phyloP scores from a whole-genome alignment of 2,888 invertebrate species.

The Strigamia maritima region DNA sequence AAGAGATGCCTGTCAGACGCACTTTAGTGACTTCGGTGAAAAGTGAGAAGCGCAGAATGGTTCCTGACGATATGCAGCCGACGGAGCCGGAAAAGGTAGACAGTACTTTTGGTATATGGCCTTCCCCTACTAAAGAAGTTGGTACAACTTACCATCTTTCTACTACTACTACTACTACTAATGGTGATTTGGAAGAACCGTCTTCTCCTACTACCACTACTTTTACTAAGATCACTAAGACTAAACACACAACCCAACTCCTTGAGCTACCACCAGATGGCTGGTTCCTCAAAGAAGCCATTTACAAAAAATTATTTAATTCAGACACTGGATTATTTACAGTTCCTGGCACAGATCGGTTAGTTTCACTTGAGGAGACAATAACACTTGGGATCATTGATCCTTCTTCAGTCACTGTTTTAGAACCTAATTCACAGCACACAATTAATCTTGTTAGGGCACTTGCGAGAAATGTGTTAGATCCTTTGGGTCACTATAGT shows the following conservation, averaged over 20 bases:
- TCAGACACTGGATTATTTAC: constrained; percentile 77
- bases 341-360: constrained; percentile 79
- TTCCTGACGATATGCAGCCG: not conserved
- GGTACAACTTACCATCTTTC: not conserved
- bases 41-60: not conserved
- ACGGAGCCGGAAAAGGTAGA: constrained; percentile 29
- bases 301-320: constrained; percentile 76
- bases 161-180: not conserved
- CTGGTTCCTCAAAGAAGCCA: constrained; percentile 78
- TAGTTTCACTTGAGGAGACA: constrained; percentile 82
- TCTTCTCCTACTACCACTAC: constrained; percentile 38
- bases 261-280: constrained; percentile 77
- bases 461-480: constrained; percentile 73
- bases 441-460: constrained; percentile 65
- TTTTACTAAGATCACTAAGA: constrained; percentile 47
- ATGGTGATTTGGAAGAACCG: not conserved
- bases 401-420: constrained; percentile 73
- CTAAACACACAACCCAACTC: constrained; percentile 43
- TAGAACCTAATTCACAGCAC: constrained; percentile 71
- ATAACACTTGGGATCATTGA: constrained; percentile 80
- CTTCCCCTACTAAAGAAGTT: constrained; percentile 34
- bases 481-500: constrained; percentile 71
- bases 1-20: not conserved
- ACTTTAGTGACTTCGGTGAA: not conserved
- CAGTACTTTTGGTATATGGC: not conserved